Evolutionary conservation across 2,797 vertebrate species (phyloP).

Genomic region (Petrocephalus schoutedeni): DNA sequence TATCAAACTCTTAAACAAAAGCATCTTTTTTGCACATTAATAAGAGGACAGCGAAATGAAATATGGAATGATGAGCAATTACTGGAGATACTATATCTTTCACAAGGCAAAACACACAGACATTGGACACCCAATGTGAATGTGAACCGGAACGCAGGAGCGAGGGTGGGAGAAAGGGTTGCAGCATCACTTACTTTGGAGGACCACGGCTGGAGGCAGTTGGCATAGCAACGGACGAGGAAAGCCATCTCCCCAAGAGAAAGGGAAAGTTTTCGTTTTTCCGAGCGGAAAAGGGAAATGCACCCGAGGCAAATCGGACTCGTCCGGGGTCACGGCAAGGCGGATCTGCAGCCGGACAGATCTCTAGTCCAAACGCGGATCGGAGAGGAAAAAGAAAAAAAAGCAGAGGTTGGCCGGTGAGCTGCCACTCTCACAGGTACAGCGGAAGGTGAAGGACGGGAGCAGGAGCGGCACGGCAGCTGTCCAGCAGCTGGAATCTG

Average conservation of each 20-base stretch:
- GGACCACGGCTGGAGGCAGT: constrained; percentile 98
- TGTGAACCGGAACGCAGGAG: constrained; percentile 31
- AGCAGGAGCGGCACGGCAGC: background rate
- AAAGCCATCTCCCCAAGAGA: constrained; percentile 87
- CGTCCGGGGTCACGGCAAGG: constrained; percentile 36
- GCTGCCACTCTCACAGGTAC: background rate
- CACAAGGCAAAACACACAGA: constrained; percentile 25
- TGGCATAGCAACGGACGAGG: constrained; percentile 98
- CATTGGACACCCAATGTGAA: constrained; percentile 25
- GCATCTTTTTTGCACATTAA: background rate
- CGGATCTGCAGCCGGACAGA: constrained; percentile 40
- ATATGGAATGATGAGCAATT: background rate
- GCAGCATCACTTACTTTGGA: constrained; percentile 96
- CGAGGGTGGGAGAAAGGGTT: constrained; percentile 51
- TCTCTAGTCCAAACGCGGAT: constrained; percentile 34
- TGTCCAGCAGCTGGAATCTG: background rate
- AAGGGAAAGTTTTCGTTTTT: constrained; percentile 76
- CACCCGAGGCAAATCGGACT: background rate
- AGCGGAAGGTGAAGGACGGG: background rate
- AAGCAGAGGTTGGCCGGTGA: background rate
- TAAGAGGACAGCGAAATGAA: background rate
- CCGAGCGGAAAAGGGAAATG: constrained; percentile 44
- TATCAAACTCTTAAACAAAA: background rate
- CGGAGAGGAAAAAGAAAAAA: background rate
- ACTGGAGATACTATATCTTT: background rate